Conservation (phyloP, 2,888 invertebrate species). For the Spicauda simplicius region DNA sequence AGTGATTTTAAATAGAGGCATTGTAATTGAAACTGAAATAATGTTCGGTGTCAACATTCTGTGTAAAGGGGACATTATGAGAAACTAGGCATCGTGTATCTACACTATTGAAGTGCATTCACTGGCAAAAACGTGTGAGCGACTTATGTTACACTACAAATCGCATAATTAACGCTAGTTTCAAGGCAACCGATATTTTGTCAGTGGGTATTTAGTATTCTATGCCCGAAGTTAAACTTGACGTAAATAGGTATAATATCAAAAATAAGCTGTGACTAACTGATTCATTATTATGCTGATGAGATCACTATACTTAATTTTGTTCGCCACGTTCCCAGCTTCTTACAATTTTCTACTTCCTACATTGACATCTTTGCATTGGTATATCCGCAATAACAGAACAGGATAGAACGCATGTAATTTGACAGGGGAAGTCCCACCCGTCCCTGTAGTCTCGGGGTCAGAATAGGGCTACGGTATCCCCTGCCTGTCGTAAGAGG, state of each 20-base stretch:
- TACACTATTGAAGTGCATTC: slow-evolving; percentile 49
- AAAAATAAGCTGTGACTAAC: neutral
- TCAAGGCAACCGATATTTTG: slow-evolving; percentile 18
- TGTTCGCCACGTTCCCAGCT: neutral
- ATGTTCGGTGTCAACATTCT: slow-evolving; percentile 18
- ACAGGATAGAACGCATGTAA: no score
- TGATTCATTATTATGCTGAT: neutral
- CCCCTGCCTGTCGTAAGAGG: no score
- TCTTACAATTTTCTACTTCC: no score
- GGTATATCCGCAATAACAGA: no score
- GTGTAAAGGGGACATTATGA: slow-evolving; percentile 9
- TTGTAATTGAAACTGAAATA: slow-evolving; percentile 25
- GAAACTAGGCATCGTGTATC: slow-evolving; percentile 22
- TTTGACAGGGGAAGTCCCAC: no score
- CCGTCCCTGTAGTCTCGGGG: no score
- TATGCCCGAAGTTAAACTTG: neutral
- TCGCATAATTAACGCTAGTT: neutral
- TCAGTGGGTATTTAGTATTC: neutral
- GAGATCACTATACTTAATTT: neutral
- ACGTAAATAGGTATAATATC: neutral
- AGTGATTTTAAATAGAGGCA: slow-evolving; percentile 30
- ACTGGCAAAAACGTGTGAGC: slow-evolving; percentile 53
- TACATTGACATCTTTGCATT: no score
- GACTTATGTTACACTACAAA: slow-evolving; percentile 43
- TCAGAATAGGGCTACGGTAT: no score